Conservation (phyloP, 2,888 invertebrate genomes). For the Netelia inedita region DNA sequence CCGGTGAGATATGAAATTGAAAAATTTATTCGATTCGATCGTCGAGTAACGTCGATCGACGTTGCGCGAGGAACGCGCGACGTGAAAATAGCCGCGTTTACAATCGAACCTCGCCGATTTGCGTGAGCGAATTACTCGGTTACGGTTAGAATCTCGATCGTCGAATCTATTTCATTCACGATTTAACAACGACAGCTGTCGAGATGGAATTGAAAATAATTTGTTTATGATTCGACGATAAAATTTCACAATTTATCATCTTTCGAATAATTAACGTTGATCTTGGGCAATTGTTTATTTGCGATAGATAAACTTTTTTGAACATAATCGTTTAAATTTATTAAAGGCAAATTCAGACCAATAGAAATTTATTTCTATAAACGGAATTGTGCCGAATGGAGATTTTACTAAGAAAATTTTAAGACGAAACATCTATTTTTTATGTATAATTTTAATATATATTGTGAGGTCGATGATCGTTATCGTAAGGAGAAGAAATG, state of each 20-base stretch:
- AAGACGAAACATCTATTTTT: too few species aligned
- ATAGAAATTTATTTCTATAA: too few species aligned
- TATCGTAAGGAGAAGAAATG: constrained; percentile 69
- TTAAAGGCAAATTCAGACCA: not conserved
- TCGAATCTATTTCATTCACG: too few species aligned
- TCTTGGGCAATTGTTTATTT: not conserved
- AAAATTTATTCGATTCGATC: not conserved
- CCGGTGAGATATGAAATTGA: not conserved
- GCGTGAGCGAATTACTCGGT: too few species aligned
- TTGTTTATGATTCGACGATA: not conserved
- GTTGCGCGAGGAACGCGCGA: not conserved
- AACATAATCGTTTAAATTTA: not conserved
- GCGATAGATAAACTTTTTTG: not conserved
- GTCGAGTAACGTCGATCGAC: not conserved
- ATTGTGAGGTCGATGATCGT: constrained; percentile 40
- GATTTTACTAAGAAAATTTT: too few species aligned
- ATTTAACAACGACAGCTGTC: not conserved
- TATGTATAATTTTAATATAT: too few species aligned
- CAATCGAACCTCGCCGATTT: not conserved
- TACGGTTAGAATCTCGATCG: too few species aligned
- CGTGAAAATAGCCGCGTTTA: not conserved
- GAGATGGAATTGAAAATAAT: not conserved
- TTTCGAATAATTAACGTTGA: not conserved
- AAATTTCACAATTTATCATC: not conserved
- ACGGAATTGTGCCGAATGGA: too few species aligned